Conservation (phyloP, 2,797 vertebrate species). For the Rhynchotus rufescens region DNA sequence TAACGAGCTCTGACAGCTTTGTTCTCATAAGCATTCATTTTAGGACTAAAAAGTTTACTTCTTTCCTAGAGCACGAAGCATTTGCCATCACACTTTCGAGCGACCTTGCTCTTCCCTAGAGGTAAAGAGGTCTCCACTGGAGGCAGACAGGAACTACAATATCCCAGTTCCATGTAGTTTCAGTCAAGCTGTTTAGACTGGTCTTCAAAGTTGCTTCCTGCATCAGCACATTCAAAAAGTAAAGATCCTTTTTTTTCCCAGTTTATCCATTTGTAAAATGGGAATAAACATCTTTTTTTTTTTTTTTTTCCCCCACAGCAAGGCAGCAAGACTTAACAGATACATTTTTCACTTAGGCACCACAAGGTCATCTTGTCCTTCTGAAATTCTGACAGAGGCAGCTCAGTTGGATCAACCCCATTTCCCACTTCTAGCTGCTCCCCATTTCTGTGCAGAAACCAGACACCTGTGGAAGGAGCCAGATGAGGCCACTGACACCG, state of each 20-base stretch:
- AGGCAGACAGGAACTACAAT: background rate
- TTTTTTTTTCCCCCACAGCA: accelerated
- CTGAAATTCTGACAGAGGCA: background rate
- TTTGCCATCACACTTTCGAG: background rate
- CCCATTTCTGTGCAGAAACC: background rate
- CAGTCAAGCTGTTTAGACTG: background rate
- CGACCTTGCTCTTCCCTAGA: background rate
- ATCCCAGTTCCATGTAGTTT: background rate
- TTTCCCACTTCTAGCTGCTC: background rate
- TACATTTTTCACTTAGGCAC: background rate
- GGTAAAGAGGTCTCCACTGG: background rate
- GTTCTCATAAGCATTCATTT: background rate
- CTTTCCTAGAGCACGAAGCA: background rate
- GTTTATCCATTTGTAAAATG: background rate
- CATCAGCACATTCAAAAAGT: background rate
- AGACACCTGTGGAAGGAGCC: background rate
- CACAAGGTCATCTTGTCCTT: background rate
- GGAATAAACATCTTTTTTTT: background rate
- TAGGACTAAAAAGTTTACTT: background rate
- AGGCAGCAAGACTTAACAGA: background rate
- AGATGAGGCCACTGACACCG: background rate
- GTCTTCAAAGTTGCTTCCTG: background rate
- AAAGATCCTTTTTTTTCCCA: background rate
- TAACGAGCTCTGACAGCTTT: background rate
- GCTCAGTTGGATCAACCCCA: background rate